Evolutionary conservation across 2,797 vertebrate genomes (phyloP).

Genomic region (Ctenopoma multispine): DNA sequence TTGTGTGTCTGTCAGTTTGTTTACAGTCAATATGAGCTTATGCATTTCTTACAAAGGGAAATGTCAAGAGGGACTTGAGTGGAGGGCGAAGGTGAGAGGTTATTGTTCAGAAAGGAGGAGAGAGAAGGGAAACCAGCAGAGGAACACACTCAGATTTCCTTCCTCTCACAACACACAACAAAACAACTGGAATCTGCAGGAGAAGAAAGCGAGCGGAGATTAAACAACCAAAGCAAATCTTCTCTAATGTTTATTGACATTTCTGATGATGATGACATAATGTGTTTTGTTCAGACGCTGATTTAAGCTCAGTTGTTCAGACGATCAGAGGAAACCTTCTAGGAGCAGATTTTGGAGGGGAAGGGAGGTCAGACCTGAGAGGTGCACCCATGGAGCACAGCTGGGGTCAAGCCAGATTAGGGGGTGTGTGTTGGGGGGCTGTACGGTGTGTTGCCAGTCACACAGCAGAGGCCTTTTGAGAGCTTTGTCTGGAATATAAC

Average conservation of each 20-base stretch:
- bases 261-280: background rate
- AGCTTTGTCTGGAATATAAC: background rate
- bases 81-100: constrained; percentile 41
- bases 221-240: background rate
- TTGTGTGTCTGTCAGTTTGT: constrained; percentile 11
- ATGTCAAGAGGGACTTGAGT: constrained; percentile 23
- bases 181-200: background rate
- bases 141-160: constrained; percentile 43
- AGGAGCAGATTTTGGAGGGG: background rate
- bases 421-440: no score
- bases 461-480: no score
- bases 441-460: background rate
- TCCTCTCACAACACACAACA: constrained; percentile 24
- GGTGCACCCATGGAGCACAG: no score
- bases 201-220: background rate
- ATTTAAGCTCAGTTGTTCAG: no score
- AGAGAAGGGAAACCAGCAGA: constrained; percentile 36
- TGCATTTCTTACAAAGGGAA: constrained; percentile 11
- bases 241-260: background rate
- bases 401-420: background rate
- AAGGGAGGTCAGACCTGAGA: background rate
- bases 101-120: constrained; percentile 14
- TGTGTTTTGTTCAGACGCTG: background rate
- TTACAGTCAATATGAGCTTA: constrained; percentile 13
- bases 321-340: background rate